phyloP scores from a whole-genome alignment of 2,888 invertebrate species.

The Mamestra brassicae region DNA sequence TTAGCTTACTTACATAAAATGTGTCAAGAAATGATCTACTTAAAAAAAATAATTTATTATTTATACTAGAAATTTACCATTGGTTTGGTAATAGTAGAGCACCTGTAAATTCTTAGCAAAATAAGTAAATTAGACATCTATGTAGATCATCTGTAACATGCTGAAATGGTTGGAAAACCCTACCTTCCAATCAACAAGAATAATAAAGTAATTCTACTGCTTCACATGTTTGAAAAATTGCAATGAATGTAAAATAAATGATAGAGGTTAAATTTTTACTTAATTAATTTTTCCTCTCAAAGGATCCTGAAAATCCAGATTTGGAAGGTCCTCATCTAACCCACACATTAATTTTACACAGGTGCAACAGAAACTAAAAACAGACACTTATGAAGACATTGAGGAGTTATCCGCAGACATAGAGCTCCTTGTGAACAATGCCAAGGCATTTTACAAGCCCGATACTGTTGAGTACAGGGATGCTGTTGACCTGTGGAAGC shows the following conservation, averaged over 20 bases:
- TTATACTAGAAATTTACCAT: neutral
- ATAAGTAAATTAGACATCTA: no score
- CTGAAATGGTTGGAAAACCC: no score
- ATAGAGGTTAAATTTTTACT: no score
- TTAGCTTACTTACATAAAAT: no score
- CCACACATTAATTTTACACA: constrained; percentile 64
- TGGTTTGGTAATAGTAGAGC: neutral
- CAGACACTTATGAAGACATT: constrained; percentile 98
- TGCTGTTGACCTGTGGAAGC: constrained; percentile 96
- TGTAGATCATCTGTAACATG: no score
- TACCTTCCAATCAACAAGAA: no score
- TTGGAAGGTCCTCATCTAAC: neutral
- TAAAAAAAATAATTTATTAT: neutral
- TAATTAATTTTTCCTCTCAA: neutral
- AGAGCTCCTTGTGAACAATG: constrained; percentile 97
- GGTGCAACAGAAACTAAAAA: constrained; percentile 99
- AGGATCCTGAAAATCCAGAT: neutral
- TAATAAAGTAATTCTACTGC: no score
- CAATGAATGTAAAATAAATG: no score
- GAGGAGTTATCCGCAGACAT: constrained; percentile 97
- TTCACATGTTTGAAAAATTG: no score
- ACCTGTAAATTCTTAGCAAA: no score
- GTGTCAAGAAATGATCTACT: no score
- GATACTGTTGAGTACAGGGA: constrained; percentile 97
- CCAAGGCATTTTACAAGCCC: constrained; percentile 98